Conservation (phyloP, 2,888 invertebrate genomes). For the Panzeria rudis region DNA sequence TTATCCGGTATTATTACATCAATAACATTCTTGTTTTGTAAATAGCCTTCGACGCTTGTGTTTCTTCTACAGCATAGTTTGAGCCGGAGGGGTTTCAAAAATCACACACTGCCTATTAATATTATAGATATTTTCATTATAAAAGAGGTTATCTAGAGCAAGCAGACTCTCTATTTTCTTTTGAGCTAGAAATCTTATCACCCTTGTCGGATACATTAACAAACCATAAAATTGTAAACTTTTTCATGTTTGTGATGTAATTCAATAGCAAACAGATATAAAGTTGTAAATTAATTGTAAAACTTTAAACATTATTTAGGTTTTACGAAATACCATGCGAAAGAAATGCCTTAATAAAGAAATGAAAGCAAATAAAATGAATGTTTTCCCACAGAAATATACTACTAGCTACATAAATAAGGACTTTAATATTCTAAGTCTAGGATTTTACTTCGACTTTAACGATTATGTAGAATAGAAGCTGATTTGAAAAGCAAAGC, state of each 20-base stretch:
- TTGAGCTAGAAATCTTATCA: neutral
- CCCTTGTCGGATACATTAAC: neutral
- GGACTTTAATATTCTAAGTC: neutral
- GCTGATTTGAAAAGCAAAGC: no score
- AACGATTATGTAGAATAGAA: no score
- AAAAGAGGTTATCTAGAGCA: neutral
- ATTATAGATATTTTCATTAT: no score
- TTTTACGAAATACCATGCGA: neutral
- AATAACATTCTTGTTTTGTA: no score
- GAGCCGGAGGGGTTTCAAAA: neutral
- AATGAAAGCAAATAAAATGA: neutral
- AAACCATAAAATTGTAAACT: neutral
- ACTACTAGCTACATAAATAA: neutral
- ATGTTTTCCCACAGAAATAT: neutral
- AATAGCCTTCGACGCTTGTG: no score
- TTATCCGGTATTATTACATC: no score
- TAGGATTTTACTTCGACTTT: no score
- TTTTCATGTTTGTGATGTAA: neutral
- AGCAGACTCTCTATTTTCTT: no score
- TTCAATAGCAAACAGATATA: neutral
- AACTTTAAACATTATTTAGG: conserved; percentile 41
- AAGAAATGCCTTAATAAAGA: neutral
- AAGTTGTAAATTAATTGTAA: conserved; percentile 45
- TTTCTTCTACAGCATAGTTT: neutral
- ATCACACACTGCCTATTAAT: neutral